Evolutionary conservation across 1,140 invertebrate genomes (phyloP), one percentile per base, ranked within the genome.

Genomic region (Papilio polytes): DNA sequence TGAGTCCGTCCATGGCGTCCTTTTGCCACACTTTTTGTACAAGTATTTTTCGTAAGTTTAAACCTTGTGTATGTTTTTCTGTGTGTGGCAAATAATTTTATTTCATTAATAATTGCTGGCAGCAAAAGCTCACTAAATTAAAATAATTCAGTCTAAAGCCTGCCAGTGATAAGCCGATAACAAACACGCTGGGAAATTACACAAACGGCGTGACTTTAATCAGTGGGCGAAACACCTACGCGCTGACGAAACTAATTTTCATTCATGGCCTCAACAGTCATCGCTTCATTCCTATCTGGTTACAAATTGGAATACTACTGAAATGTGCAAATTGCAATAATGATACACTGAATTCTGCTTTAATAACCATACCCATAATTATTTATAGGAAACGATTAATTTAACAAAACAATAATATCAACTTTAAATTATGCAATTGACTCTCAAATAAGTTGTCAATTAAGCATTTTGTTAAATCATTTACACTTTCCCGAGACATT

Each of bases 201-300:
- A 66, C 77, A 78, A 63, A 66, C 53, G 77, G 53, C 53, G 36
- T 63, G 36, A 78, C 36, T 78, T 78, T 78, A 78, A 78, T 78
- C 77, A 78, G 56, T 22, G n/a, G 56, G n/a, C 36, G 56, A 59
- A 78, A 78, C 36, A 78, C 77, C 56, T 78, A 66, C 53, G 53
- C 53, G 31, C 56, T 66, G 36, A 56, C 36, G 77, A 66, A 74
- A 78, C 22, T 66, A 66, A 66, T 66, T 26, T 66, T 66, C 59
- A 66, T 66, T 66, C 59, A 66, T 66, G 22, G 59, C 59, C 22
- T 66, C 3, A 66, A 66, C 59, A 66, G 59, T 66, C 26, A 66
- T 66, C 26, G 22, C 22, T 66, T 74, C 20, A n/a, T 26, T 74
- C 20, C 44, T 74, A 74, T 4, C 10, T 48, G 48, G 73, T 48